Conservation (phyloP, 2,113 vertebrate genomes). For the Cynoglossus semilaevis region DNA sequence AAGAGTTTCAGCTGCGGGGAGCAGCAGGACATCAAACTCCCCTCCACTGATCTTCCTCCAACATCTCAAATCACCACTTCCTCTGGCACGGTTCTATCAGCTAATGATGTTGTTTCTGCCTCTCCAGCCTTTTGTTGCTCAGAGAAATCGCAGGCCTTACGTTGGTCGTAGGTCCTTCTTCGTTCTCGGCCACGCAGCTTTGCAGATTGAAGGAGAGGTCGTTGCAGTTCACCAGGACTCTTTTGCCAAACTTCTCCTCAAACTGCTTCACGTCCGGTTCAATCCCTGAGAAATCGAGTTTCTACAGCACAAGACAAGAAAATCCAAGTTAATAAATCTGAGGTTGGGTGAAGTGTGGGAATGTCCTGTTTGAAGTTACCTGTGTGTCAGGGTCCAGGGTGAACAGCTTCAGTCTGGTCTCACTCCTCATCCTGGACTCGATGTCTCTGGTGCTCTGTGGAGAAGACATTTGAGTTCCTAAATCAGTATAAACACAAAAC, state of each 20-base stretch:
- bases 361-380: constrained; percentile 70
- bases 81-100: constrained; percentile 27
- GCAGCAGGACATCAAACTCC: constrained; percentile 56
- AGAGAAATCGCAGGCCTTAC: constrained; percentile 66
- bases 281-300: constrained; percentile 89
- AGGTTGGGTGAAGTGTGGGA: background rate
- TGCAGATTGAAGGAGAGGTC: constrained; percentile 97
- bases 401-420: constrained; percentile 94
- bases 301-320: constrained; percentile 74
- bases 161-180: constrained; percentile 97
- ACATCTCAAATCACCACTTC: constrained; percentile 28
- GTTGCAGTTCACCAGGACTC: constrained; percentile 92
- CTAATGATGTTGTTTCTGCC: constrained; percentile 16
- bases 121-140: background rate
- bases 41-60: constrained; percentile 40
- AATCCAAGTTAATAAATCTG: constrained; percentile 1
- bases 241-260: constrained; percentile 96
- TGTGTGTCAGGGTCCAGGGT: constrained; percentile 94
- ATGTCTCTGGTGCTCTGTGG: constrained; percentile 88
- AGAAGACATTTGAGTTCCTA: constrained; percentile 29
- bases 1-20: constrained; percentile 35
- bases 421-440: constrained; percentile 89
- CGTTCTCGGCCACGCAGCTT: constrained; percentile 95
- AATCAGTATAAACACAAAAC: constrained; percentile 17
- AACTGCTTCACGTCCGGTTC: constrained; percentile 94